These are phyloP conservation scores for Caenorhabditis japonica DNA, from an alignment of 2,888 invertebrate species.

Conservation along the genomic window DNA sequence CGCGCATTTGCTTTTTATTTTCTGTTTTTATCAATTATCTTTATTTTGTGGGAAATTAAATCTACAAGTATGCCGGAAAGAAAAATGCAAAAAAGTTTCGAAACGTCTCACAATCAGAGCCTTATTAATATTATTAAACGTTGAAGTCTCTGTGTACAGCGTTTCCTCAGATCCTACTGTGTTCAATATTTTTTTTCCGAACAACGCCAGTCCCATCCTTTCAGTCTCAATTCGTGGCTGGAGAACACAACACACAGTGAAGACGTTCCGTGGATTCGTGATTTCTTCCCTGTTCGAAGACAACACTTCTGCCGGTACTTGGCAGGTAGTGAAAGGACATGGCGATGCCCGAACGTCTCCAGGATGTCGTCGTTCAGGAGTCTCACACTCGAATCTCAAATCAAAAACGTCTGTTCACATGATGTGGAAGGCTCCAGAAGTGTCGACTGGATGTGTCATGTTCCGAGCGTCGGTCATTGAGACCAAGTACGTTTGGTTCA, in stretches of 20 bases:
- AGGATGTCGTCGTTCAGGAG: constrained; percentile 72
- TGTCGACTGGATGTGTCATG: constrained; percentile 70
- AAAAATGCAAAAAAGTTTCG: too few species aligned
- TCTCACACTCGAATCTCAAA: constrained; percentile 73
- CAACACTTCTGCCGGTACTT: constrained; percentile 70
- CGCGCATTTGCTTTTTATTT: too few species aligned
- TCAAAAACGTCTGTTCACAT: constrained; percentile 76
- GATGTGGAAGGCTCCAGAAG: constrained; percentile 75
- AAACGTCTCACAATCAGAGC: too few species aligned
- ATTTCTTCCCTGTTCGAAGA: constrained; percentile 70
- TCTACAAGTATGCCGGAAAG: too few species aligned
- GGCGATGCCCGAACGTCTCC: constrained; percentile 74
- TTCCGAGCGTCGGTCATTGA: constrained; percentile 76
- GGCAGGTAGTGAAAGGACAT: constrained; percentile 68
- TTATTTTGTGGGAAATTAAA: too few species aligned
- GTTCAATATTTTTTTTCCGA: too few species aligned
- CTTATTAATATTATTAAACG: too few species aligned
- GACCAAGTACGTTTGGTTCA: constrained; percentile 75
- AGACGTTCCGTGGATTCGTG: constrained; percentile 77
- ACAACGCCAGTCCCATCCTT: too few species aligned
- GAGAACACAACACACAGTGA: constrained; percentile 76
- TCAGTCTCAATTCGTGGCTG: constrained; percentile 73
- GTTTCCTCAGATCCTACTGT: too few species aligned
- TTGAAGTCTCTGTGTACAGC: too few species aligned
- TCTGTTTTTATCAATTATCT: too few species aligned